Evolutionary conservation across 2,113 vertebrate species (phyloP), one percentile per base, ranked within the genome.

Genomic region (Chaetodon auriga): DNA sequence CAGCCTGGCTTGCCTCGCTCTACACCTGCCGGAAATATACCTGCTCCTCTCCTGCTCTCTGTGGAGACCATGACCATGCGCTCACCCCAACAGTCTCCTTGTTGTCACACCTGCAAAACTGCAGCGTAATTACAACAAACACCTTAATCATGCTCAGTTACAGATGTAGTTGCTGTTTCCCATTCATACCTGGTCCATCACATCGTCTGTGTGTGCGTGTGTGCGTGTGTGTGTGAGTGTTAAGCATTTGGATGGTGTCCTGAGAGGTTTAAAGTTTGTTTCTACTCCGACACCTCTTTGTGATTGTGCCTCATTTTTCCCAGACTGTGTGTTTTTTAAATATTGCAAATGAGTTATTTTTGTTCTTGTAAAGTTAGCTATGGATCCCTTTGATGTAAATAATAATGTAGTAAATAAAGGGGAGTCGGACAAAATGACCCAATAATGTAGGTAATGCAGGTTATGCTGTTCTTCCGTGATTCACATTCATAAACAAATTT

Each of bases 331-430:
- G 54, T 83, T 84, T 69, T 58, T 81, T 62, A 80, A 83, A 90
- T 68, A 21, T 60, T 75, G 83, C 75, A 80, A 80, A 69, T 51
- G 21, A 35, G 38, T 82, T 83, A 7, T 76, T 82, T 55, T 49
- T 45, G 14, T 75, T 83, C 61, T 62, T 89, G 68, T 80, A 75
- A 90, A 61, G 54, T 84, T 84, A 30, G 69, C 68, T 66, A 36
- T 75, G 38, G 6, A 30, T 14, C 30, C 41, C 14, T 36, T 54
- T 83, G 64, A 69, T 92, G 89, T 93, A 90, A 92, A 90, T 93
- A 92, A 13, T 71, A 48, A 68, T 48, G 75, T 62, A 78, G 73
- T 54, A 58, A 90, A 90, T 90, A 88, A 92, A 93, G 45, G 81
- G 60, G 46, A 74, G 13, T 49, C 61, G n/a, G n/a, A n/a, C n/a